Evolutionary conservation across 2,888 invertebrate genomes (phyloP), one percentile per base, ranked within the genome.

Genomic region (Nudaria mundana): DNA sequence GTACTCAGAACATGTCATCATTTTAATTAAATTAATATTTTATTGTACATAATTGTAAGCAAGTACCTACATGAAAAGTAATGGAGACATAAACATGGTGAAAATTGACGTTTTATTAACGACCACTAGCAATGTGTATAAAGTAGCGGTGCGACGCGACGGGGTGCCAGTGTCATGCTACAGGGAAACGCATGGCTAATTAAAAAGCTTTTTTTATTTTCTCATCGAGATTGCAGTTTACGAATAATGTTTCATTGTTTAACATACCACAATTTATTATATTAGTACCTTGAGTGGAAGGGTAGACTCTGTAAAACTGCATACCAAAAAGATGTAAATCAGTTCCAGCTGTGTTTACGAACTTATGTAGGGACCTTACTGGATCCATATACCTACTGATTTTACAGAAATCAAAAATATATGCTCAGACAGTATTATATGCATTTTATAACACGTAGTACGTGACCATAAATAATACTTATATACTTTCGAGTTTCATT

Each of bases 21-120:
- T n/a, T n/a, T n/a, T n/a, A n/a, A n/a, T n/a, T n/a, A n/a, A n/a
- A n/a, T n/a, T n/a, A n/a, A n/a, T n/a, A n/a, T n/a, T n/a, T n/a
- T n/a, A n/a, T n/a, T n/a, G n/a, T n/a, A n/a, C n/a, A n/a, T n/a
- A n/a, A n/a, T n/a, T n/a, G n/a, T n/a, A n/a, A n/a, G n/a, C n/a
- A n/a, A n/a, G n/a, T n/a, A n/a, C n/a, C n/a, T 70, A 70, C 65
- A 73, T 80, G 80, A 81, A 81, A 81, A 77, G 80, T 81, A 81
- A 82, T 81, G 79, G 77, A 82, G 80, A 82, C 81, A 83, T 85
- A 82, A 82, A 83, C 82, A 83, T 80, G 67, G 76, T 79, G 78
- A 83, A 84, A 81, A 81, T 72, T 80, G 84, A 82, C 82, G 78
- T 86, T 81, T 80, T 66, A 77, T 83, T 81, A 85, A 85, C 79